phyloP scores from a whole-genome alignment of 2,888 invertebrate genomes.

The Eristalis arbustorum region DNA sequence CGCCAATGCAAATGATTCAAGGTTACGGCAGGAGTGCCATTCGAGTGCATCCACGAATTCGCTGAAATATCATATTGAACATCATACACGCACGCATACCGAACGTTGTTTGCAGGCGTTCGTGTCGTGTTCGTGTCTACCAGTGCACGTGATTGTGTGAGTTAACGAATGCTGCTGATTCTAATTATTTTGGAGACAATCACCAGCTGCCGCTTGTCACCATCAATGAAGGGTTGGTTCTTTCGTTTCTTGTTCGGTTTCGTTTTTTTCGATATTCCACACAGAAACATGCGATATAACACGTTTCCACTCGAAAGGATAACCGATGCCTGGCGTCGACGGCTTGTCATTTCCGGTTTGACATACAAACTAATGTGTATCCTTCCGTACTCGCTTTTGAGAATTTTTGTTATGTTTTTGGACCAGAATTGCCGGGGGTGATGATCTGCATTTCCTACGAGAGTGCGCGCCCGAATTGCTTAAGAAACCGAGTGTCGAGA shows the following conservation, averaged over 20 bases:
- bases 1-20: slow-evolving; percentile 44
- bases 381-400: background rate
- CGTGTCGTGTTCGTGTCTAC: background rate
- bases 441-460: background rate
- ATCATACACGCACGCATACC: background rate
- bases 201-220: slow-evolving; percentile 41
- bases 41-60: slow-evolving; percentile 34
- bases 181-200: slow-evolving; percentile 60
- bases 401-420: background rate
- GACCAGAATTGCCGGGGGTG: background rate
- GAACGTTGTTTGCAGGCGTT: background rate
- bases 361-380: background rate
- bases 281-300: slow-evolving; percentile 30
- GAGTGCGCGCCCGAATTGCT: background rate
- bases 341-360: slow-evolving; percentile 27
- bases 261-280: background rate
- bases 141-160: background rate
- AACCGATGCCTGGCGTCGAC: background rate
- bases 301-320: slow-evolving; percentile 13
- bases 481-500: background rate
- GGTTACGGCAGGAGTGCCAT: slow-evolving; percentile 36
- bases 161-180: slow-evolving; percentile 25
- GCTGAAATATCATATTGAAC: slow-evolving; percentile 3
- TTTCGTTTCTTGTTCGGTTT: no score
- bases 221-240: background rate